Evolutionary conservation across 2,113 vertebrate genomes (phyloP).

Genomic region (Hemiscyllium ocellatum): DNA sequence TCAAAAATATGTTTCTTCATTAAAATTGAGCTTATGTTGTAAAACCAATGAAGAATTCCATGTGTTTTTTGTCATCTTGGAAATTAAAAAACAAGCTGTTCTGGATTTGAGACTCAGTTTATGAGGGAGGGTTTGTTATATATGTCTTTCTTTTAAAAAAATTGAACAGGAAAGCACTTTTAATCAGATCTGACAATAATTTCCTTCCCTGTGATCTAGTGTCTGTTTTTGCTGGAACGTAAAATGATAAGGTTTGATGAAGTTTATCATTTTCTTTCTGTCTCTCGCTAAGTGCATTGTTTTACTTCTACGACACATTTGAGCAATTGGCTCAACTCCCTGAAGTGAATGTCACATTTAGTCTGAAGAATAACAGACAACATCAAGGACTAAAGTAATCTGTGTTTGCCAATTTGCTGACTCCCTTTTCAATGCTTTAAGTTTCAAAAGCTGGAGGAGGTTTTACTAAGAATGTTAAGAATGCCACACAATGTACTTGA

Average conservation of each 20-base stretch:
- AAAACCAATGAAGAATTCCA: neutral
- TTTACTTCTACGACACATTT: neutral
- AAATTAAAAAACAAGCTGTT: slow-evolving; percentile 20
- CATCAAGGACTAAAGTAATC: slow-evolving; percentile 1
- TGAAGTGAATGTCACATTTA: neutral
- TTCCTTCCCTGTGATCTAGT: slow-evolving; percentile 9
- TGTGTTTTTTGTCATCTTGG: neutral
- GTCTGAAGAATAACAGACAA: slow-evolving; percentile 24
- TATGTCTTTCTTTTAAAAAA: neutral
- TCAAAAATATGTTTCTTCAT: neutral
- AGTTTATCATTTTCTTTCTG: neutral
- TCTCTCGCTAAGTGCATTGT: neutral
- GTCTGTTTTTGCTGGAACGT: neutral
- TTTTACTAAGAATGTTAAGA: neutral
- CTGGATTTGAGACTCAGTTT: neutral
- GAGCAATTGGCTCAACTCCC: neutral
- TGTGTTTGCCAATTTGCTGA: neutral
- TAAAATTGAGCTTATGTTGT: neutral
- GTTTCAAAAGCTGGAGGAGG: slow-evolving; percentile 27
- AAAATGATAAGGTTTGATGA: neutral
- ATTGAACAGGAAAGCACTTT: neutral
- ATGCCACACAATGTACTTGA: neutral
- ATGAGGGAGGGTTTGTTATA: neutral
- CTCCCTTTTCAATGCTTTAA: slow-evolving; percentile 26
- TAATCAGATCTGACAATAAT: slow-evolving; percentile 12